Percentiles rank a stretch among this genome's conserved stretches.
Evolutionary conservation across 1,140 invertebrate genomes (phyloP).

Genomic region (Halictus rubicundus): DNA sequence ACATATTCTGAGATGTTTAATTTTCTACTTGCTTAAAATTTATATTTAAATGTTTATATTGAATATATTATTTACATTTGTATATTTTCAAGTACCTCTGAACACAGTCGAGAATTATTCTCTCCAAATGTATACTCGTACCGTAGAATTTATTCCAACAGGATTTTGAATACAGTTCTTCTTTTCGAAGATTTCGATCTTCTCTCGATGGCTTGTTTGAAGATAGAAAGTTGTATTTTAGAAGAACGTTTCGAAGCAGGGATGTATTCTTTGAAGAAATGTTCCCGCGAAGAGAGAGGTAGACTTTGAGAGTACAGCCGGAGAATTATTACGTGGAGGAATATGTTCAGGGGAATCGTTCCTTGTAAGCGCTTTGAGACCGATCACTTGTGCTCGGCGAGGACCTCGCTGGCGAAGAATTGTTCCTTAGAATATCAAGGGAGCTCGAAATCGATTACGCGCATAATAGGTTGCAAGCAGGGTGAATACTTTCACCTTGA

Average conservation of each 20-base stretch:
- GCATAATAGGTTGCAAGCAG: not conserved
- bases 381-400: not conserved
- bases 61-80: too few species aligned
- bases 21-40: too few species aligned
- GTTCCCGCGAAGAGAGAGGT: not conserved
- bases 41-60: too few species aligned
- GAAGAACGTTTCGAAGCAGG: not conserved
- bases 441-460: slow-evolving; percentile 1
- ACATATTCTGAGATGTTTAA: too few species aligned
- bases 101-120: too few species aligned
- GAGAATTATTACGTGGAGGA: slow-evolving; percentile 23
- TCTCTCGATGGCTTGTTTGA: not conserved
- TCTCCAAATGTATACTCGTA: not conserved
- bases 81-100: too few species aligned
- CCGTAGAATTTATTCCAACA: slow-evolving; percentile 8
- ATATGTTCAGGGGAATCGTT: slow-evolving; percentile 27
- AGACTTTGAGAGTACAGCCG: not conserved
- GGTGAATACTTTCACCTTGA: too few species aligned
- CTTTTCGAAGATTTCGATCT: not conserved
- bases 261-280: not conserved
- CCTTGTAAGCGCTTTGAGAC: not conserved
- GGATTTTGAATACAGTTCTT: not conserved
- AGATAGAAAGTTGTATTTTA: slow-evolving; percentile 10
- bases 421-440: slow-evolving; percentile 4
- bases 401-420: slow-evolving; percentile 9